phyloP scores from a whole-genome alignment of 2,113 vertebrate genomes.

The Ceuthmochares aereus region DNA sequence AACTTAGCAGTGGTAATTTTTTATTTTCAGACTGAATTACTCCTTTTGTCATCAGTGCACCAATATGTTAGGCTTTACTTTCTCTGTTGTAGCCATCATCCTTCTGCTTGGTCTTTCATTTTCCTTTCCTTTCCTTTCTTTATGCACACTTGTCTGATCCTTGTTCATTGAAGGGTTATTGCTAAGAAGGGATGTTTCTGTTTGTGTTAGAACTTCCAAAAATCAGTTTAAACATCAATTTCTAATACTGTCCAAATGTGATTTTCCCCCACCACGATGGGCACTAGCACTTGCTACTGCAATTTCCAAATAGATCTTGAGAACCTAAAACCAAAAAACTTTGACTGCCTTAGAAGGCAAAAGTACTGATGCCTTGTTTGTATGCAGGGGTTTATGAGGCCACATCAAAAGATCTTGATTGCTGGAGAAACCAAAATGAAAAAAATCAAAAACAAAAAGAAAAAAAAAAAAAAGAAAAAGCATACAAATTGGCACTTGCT shows the following conservation, averaged over 20 bases:
- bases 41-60: slow-evolving; percentile 99
- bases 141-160: slow-evolving; percentile 93
- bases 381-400: slow-evolving; percentile 73
- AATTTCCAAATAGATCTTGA: slow-evolving; percentile 73
- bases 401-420: slow-evolving; percentile 51
- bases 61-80: slow-evolving; percentile 97
- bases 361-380: slow-evolving; percentile 76
- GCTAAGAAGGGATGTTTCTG: slow-evolving; percentile 90
- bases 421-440: slow-evolving; percentile 21
- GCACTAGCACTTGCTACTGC: slow-evolving; percentile 84
- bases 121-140: slow-evolving; percentile 91
- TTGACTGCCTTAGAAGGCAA: slow-evolving; percentile 84
- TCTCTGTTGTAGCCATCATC: slow-evolving; percentile 98
- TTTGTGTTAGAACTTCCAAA: slow-evolving; percentile 83
- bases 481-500: neutral
- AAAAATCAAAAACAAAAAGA: neutral
- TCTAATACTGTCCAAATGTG: slow-evolving; percentile 84
- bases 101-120: slow-evolving; percentile 98
- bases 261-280: slow-evolving; percentile 76
- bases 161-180: slow-evolving; percentile 95
- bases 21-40: slow-evolving; percentile 99
- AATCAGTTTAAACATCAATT: slow-evolving; percentile 80
- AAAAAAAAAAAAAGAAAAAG: neutral
- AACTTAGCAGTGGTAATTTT: slow-evolving; percentile 99
- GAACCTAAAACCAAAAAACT: slow-evolving; percentile 37